A percentile compares a stretch with the other conserved stretches of the same genome.
Evolutionary conservation across 2,113 vertebrate genomes (phyloP).

Genomic region (Tragelaphus scriptus): DNA sequence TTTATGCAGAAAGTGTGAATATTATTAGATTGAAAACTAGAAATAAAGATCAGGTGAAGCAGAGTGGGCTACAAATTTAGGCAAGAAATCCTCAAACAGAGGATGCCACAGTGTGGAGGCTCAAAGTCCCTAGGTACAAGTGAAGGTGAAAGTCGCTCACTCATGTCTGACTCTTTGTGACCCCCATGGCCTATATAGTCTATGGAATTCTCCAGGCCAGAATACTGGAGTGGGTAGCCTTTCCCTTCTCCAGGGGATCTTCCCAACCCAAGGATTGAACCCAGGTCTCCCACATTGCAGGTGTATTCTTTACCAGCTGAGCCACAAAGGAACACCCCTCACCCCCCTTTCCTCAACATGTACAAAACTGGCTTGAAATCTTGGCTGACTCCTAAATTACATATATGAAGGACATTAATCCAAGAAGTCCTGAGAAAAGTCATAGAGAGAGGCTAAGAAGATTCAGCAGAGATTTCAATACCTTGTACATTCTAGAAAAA

Average conservation of each 20-base stretch:
- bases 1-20: not conserved
- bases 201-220: not conserved
- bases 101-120: not conserved
- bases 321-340: not conserved
- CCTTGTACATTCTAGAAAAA: not conserved
- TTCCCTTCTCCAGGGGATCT: not conserved
- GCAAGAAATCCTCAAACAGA: not conserved
- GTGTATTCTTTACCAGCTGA: not conserved
- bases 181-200: not conserved
- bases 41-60: not conserved
- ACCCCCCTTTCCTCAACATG: rapidly evolving
- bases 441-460: not conserved
- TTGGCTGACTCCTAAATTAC: not conserved
- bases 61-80: not conserved
- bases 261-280: not conserved
- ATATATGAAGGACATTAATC: not conserved
- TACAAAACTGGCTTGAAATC: not conserved
- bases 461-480: not conserved
- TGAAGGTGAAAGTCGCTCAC: not conserved
- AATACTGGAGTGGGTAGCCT: not conserved
- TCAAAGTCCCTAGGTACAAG: not conserved
- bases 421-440: not conserved
- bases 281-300: not conserved
- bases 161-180: not conserved
- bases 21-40: not conserved